Evolutionary conservation across 1,140 invertebrate genomes (phyloP).

Genomic region (Drosophila punjabiensis): DNA sequence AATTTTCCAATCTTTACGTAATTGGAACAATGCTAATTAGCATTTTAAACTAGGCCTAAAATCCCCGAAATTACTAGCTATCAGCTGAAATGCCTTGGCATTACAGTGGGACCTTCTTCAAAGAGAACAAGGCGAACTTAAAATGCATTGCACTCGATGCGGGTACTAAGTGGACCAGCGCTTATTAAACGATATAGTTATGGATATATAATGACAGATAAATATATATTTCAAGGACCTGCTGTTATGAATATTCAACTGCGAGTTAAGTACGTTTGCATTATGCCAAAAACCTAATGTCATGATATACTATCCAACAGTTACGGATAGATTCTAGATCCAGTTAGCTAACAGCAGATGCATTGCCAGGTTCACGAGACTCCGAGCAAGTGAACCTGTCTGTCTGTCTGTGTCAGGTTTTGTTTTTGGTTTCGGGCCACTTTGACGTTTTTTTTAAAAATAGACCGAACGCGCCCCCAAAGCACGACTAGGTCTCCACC

Average conservation of each 20-base stretch:
- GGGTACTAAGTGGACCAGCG: constrained; percentile 16
- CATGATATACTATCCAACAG: not conserved
- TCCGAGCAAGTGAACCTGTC: constrained; percentile 20
- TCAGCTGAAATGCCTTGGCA: constrained; percentile 27
- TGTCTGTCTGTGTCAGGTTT: constrained; percentile 9
- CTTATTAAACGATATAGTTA: constrained; percentile 15
- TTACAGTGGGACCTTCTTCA: constrained; percentile 18
- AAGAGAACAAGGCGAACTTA: constrained; percentile 2
- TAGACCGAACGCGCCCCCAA: constrained; percentile 63
- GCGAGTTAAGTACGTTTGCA: not conserved
- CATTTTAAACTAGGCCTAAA: constrained; percentile 49
- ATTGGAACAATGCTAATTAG: constrained; percentile 30
- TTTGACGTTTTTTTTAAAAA: constrained; percentile 50
- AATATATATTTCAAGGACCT: constrained; percentile 21
- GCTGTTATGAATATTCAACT: constrained; percentile 25
- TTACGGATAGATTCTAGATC: constrained; percentile 11
- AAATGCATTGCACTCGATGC: constrained; percentile 6
- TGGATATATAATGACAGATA: constrained; percentile 7
- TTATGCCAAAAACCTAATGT: constrained; percentile 22
- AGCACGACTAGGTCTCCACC: constrained; percentile 35
- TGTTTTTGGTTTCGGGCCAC: constrained; percentile 35
- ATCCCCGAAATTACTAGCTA: constrained; percentile 22
- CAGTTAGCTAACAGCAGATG: constrained; percentile 16
- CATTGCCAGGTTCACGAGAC: constrained; percentile 37
- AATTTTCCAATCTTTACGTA: constrained; percentile 5